Conservation (phyloP, 2,113 vertebrate species). For the Malaclemys terrapin region DNA sequence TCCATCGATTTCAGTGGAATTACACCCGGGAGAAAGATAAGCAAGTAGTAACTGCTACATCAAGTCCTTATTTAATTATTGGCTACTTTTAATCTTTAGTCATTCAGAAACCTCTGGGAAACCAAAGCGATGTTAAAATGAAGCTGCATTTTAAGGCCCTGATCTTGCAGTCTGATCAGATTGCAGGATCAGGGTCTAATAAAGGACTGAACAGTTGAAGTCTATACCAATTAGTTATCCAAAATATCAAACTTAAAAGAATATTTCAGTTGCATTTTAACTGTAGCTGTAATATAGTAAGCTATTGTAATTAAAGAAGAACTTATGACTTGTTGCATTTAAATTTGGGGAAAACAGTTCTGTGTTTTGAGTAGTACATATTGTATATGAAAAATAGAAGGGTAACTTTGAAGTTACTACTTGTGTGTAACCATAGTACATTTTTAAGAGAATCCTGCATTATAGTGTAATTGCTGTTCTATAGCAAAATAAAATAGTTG, state of each 20-base stretch:
- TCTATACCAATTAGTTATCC: background rate
- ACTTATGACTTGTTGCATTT: background rate
- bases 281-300: background rate
- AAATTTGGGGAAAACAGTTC: background rate
- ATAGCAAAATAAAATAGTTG: background rate
- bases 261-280: background rate
- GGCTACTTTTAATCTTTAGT: background rate
- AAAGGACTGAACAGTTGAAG: background rate
- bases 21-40: background rate
- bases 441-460: background rate
- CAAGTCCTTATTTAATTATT: background rate
- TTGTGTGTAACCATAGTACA: background rate
- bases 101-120: background rate
- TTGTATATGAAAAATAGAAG: background rate
- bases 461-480: background rate
- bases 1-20: background rate
- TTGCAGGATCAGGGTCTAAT: background rate
- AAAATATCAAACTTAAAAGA: background rate
- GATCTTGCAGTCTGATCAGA: background rate
- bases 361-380: background rate
- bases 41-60: background rate
- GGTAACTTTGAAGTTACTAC: fast-evolving
- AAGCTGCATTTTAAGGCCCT: background rate
- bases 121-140: background rate
- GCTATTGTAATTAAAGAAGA: fast-evolving